Evolutionary conservation across 2,797 vertebrate genomes (phyloP).

Genomic region (Serranus cabrilla): DNA sequence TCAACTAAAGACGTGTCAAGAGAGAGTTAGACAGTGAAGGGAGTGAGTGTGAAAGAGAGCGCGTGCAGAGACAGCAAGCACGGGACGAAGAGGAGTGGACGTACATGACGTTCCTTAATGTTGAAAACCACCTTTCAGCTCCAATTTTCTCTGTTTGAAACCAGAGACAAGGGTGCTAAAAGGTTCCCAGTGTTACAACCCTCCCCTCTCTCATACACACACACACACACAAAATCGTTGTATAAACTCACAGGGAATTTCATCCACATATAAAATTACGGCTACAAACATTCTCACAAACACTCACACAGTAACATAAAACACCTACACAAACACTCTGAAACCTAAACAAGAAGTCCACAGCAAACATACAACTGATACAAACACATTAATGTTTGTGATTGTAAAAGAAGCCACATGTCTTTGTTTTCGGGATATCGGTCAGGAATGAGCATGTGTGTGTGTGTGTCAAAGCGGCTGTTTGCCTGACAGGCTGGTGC

Average conservation of each 20-base stretch:
- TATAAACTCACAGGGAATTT: constrained; percentile 58
- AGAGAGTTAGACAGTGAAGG: constrained; percentile 23
- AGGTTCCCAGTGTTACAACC: constrained; percentile 66
- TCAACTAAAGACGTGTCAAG: constrained; percentile 33
- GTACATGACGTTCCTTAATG: constrained; percentile 62
- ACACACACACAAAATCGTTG: constrained; percentile 35
- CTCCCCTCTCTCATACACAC: not conserved
- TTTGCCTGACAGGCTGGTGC: constrained; percentile 47
- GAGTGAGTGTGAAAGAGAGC: constrained; percentile 41
- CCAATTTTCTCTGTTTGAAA: constrained; percentile 86
- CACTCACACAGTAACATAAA: constrained; percentile 70
- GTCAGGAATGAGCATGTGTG: constrained; percentile 37
- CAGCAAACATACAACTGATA: constrained; percentile 67
- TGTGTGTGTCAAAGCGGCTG: constrained; percentile 22
- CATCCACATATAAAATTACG: constrained; percentile 67
- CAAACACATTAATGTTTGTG: constrained; percentile 77
- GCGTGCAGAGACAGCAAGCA: constrained; percentile 42
- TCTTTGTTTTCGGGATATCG: constrained; percentile 59
- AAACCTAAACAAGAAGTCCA: constrained; percentile 71
- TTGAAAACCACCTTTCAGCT: constrained; percentile 82
- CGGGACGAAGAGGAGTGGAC: constrained; percentile 36
- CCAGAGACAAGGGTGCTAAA: constrained; percentile 76
- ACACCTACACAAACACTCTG: constrained; percentile 70
- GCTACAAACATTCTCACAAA: constrained; percentile 73
- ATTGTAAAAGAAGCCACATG: constrained; percentile 76